Conservation (phyloP, 2,113 vertebrate species). For the Megaceryle torquata region DNA sequence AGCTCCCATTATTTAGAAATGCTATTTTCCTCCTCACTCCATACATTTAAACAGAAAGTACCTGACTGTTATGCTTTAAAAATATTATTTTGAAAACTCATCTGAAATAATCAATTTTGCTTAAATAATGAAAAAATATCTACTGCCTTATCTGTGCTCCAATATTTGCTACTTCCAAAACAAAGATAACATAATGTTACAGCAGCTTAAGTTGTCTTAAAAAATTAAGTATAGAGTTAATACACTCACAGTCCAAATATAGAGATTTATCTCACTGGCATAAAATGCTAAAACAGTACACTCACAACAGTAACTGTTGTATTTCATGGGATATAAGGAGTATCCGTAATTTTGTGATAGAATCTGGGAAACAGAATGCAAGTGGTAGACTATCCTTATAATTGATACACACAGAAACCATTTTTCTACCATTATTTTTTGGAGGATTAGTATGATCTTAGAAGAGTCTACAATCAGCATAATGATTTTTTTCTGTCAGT, state of each 20-base stretch:
- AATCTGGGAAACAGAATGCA: conserved; percentile 29
- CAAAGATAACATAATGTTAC: not conserved
- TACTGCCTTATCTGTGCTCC: not conserved
- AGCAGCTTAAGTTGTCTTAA: not conserved
- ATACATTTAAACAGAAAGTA: not conserved
- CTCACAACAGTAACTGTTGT: not conserved
- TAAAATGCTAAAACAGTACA: not conserved
- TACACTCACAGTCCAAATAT: not conserved
- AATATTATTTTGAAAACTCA: not conserved
- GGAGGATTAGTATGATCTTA: conserved; percentile 50
- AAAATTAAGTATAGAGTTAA: not conserved
- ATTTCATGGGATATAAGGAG: not conserved
- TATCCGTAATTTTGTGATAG: not conserved
- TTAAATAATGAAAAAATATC: not conserved
- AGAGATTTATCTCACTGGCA: not conserved
- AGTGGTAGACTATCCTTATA: not conserved
- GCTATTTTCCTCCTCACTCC: accelerated
- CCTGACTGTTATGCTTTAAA: not conserved
- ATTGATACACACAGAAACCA: not conserved
- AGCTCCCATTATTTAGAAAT: not conserved
- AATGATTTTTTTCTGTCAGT: conserved; percentile 37
- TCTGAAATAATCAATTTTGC: not conserved
- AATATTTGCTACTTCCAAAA: not conserved
- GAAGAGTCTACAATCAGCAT: conserved; percentile 38
- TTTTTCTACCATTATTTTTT: not conserved